Evolutionary conservation across 2,113 vertebrate species (phyloP).

Genomic region (Uria lomvia): DNA sequence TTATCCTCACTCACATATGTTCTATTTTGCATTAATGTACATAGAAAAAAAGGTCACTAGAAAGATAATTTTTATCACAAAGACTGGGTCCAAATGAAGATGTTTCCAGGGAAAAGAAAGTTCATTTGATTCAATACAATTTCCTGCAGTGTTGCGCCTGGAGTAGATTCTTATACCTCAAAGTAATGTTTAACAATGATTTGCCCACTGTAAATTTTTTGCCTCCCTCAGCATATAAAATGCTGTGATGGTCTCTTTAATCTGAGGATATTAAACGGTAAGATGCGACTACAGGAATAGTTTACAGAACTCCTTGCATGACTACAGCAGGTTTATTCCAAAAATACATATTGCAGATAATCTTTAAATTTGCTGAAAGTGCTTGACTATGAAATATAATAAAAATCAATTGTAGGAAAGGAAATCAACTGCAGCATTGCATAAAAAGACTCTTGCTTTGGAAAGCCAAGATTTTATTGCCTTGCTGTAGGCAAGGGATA

Average conservation of each 20-base stretch:
- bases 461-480: constrained; percentile 29
- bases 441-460: constrained; percentile 26
- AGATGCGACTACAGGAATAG: background rate
- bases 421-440: constrained; percentile 53
- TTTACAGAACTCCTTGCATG: constrained; percentile 22
- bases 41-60: background rate
- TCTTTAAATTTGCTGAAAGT: constrained; percentile 57
- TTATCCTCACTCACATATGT: background rate
- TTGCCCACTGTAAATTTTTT: background rate
- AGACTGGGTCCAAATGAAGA: background rate
- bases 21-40: background rate
- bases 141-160: background rate
- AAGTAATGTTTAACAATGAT: background rate
- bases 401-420: constrained; percentile 62
- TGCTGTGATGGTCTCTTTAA: background rate
- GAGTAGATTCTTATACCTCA: background rate
- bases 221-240: background rate
- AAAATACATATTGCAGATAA: constrained; percentile 40
- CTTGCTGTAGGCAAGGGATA: constrained; percentile 47
- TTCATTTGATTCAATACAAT: background rate
- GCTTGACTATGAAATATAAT: constrained; percentile 40
- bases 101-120: background rate
- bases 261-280: constrained; percentile 11
- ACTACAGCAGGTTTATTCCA: constrained; percentile 28
- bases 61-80: background rate